Percentiles rank a stretch among this genome's conserved stretches.
Conservation (phyloP, 1,140 invertebrate species). For the Adoxophyes honmai region DNA sequence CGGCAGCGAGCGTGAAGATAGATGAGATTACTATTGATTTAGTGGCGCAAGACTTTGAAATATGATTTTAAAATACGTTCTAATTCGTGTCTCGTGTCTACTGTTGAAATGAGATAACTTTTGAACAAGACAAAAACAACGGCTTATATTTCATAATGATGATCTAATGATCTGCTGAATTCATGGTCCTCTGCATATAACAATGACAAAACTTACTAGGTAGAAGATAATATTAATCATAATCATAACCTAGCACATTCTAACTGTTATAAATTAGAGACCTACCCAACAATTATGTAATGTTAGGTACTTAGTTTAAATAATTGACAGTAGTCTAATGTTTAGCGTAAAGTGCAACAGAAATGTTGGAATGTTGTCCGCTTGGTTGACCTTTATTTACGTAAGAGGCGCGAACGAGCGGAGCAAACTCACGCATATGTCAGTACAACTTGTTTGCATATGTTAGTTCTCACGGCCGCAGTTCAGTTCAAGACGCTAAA, state of each 20-base stretch:
- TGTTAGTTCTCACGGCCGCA: conserved; percentile 52
- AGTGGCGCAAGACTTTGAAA: conserved; percentile 39
- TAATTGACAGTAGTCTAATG: not conserved
- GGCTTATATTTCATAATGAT: no score
- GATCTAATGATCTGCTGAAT: no score
- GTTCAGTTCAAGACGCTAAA: conserved; percentile 10
- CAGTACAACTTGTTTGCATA: conserved; percentile 34
- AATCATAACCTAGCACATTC: no score
- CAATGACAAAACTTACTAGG: no score
- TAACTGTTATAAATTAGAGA: no score
- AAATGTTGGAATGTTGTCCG: conserved; percentile 6
- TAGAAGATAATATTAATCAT: no score
- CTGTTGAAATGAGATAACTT: not conserved
- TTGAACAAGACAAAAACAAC: not conserved
- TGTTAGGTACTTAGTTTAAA: not conserved
- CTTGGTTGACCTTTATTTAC: conserved; percentile 45
- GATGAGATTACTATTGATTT: conserved; percentile 57
- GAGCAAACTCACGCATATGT: conserved; percentile 37
- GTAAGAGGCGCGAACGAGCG: conserved; percentile 50
- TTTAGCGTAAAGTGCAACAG: conserved; percentile 13
- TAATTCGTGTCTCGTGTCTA: not conserved
- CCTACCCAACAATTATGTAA: no score
- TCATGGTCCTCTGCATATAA: no score
- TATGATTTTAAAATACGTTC: conserved; percentile 38
- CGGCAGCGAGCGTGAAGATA: conserved; percentile 44